Percentiles rank a stretch among this genome's conserved stretches.
Conservation (phyloP, 2,888 invertebrate genomes). For the Pristionchus mayeri region DNA sequence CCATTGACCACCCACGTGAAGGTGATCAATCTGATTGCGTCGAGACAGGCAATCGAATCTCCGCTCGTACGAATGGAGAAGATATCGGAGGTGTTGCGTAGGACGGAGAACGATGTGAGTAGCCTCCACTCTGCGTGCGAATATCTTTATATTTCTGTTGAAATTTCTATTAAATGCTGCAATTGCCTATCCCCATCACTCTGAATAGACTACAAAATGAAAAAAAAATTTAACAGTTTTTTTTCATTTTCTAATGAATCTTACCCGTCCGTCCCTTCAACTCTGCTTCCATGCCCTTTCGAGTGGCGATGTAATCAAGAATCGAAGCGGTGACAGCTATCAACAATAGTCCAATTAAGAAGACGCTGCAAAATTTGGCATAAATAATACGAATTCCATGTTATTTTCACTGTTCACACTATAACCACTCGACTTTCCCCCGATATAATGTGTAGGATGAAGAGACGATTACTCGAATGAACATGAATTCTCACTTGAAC, state of each 20-base stretch:
- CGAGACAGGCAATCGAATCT: too few species aligned
- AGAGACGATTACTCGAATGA: neutral
- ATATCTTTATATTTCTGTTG: too few species aligned
- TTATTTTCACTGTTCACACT: neutral
- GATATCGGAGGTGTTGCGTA: neutral
- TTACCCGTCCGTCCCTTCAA: neutral
- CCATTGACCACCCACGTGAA: too few species aligned
- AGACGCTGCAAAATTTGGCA: neutral
- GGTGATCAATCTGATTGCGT: too few species aligned
- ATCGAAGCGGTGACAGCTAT: neutral
- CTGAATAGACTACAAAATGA: neutral
- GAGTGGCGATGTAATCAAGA: neutral
- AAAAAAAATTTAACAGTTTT: neutral
- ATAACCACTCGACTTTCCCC: neutral
- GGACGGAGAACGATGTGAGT: neutral
- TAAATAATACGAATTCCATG: too few species aligned
- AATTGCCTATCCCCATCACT: too few species aligned
- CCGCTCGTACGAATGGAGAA: too few species aligned
- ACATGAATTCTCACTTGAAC: neutral
- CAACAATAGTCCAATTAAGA: neutral
- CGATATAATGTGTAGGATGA: neutral
- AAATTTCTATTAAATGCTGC: too few species aligned
- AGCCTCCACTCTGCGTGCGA: neutral
- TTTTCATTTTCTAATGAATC: neutral
- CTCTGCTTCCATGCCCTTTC: neutral